These are phyloP conservation scores for Rhamnusium bicolor DNA, from an alignment of 2,888 invertebrate genomes.

Conservation along the genomic window DNA sequence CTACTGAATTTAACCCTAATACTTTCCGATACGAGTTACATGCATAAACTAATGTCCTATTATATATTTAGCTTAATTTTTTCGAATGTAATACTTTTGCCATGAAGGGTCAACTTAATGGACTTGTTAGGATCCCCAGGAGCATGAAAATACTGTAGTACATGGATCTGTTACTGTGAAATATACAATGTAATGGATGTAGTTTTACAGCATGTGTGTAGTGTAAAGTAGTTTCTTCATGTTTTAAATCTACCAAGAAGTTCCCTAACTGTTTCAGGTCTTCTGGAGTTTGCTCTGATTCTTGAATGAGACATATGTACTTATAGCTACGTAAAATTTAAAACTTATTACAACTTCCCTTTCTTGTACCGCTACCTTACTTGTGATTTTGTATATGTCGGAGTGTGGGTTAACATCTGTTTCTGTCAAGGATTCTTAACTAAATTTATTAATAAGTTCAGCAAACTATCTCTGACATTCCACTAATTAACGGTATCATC, in stretches of 20 bases:
- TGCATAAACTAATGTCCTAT: conserved; percentile 80
- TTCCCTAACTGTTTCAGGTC: conserved; percentile 83
- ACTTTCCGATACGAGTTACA: conserved; percentile 81
- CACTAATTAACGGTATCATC: conserved; percentile 73
- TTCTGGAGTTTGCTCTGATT: conserved; percentile 66
- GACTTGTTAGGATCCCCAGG: conserved; percentile 85
- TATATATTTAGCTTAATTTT: conserved; percentile 81
- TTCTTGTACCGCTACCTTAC: no score
- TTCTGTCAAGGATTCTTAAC: no score
- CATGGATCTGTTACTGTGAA: conserved; percentile 87
- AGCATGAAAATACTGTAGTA: conserved; percentile 84
- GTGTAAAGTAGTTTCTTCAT: conserved; percentile 83
- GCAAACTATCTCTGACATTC: conserved; percentile 72
- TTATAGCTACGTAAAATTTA: no score
- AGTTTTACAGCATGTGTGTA: conserved; percentile 86
- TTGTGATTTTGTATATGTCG: no score
- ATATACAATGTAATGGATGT: conserved; percentile 79
- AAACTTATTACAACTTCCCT: no score
- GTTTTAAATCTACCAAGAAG: conserved; percentile 81
- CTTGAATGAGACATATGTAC: no score
- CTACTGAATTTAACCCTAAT: conserved; percentile 78
- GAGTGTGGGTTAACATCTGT: not conserved
- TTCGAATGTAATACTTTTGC: conserved; percentile 83
- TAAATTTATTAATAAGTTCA: conserved; percentile 74
- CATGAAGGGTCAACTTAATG: conserved; percentile 80